phyloP scores from a whole-genome alignment of 2,113 vertebrate genomes.

The Danionella cerebrum region DNA sequence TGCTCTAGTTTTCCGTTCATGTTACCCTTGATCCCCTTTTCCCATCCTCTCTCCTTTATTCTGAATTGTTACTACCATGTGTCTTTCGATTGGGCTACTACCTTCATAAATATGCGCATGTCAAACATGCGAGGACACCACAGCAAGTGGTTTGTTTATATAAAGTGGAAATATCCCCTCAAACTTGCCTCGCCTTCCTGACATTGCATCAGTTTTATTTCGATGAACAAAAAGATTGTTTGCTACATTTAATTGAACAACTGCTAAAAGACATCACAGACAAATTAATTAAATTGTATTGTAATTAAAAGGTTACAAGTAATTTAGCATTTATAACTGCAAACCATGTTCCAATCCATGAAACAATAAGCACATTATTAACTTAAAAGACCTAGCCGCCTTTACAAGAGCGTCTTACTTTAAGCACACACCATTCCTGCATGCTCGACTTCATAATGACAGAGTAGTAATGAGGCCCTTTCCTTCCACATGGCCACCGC shows the following conservation, averaged over 20 bases:
- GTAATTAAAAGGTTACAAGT: neutral
- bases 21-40: neutral
- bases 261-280: too few species aligned
- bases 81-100: too few species aligned
- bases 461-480: constrained; percentile 20
- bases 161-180: too few species aligned
- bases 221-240: too few species aligned
- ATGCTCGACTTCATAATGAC: constrained; percentile 22
- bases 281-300: too few species aligned
- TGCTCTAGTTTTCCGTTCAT: neutral
- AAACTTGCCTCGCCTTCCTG: too few species aligned
- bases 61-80: neutral
- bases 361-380: constrained; percentile 10
- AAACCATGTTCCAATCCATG: neutral
- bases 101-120: too few species aligned
- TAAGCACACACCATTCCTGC: neutral
- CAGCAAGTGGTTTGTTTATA: too few species aligned
- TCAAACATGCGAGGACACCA: too few species aligned
- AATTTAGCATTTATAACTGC: too few species aligned
- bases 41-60: neutral
- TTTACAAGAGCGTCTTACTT: constrained; percentile 16
- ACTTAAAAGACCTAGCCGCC: constrained; percentile 8
- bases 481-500: constrained; percentile 23
- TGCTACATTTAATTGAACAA: too few species aligned
- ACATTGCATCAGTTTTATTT: too few species aligned